Percentiles rank a stretch among this genome's conserved stretches.
phyloP scores from a whole-genome alignment of 1,140 invertebrate genomes.

The Platyscapa corneri region DNA sequence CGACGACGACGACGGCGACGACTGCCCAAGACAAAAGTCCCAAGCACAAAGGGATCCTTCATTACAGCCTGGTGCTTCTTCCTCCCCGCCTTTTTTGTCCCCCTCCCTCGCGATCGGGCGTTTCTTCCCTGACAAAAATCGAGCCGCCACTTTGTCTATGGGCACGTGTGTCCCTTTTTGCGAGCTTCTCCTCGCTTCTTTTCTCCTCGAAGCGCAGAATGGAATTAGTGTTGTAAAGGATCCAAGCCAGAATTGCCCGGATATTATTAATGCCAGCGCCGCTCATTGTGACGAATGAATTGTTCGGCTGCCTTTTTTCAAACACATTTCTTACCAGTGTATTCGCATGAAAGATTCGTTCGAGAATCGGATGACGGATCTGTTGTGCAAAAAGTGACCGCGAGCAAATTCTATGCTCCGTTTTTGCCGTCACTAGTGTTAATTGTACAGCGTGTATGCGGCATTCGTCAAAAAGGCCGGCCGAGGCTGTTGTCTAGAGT shows the following conservation, averaged over 20 bases:
- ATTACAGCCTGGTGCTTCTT: conserved; percentile 50
- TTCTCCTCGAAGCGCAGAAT: conserved; percentile 10
- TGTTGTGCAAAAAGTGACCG: not conserved
- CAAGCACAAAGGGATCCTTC: conserved; percentile 55
- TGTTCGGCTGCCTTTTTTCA: not conserved
- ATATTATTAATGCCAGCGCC: conserved; percentile 48
- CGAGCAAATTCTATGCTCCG: too few relatives aligned
- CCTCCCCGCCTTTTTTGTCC: not conserved
- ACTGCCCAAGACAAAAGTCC: conserved; percentile 34
- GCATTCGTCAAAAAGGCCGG: too few relatives aligned
- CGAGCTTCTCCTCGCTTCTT: not conserved
- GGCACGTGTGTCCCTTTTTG: not conserved
- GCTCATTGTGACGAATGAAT: not conserved
- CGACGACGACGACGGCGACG: too few relatives aligned
- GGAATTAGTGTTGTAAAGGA: conserved; percentile 24
- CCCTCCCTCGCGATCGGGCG: not conserved
- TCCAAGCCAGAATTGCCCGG: conserved; percentile 48
- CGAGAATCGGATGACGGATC: not conserved
- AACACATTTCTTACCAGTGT: not conserved
- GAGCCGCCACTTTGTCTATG: not conserved
- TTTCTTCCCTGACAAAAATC: conserved; percentile 27
- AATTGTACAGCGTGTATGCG: too few relatives aligned
- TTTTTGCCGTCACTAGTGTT: too few relatives aligned
- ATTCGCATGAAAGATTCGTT: conserved; percentile 5
- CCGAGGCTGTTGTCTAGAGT: too few relatives aligned